These are phyloP conservation scores for Gnathonemus echidnorhynchus DNA, from an alignment of 2,113 vertebrate genomes.

Conservation along the genomic window DNA sequence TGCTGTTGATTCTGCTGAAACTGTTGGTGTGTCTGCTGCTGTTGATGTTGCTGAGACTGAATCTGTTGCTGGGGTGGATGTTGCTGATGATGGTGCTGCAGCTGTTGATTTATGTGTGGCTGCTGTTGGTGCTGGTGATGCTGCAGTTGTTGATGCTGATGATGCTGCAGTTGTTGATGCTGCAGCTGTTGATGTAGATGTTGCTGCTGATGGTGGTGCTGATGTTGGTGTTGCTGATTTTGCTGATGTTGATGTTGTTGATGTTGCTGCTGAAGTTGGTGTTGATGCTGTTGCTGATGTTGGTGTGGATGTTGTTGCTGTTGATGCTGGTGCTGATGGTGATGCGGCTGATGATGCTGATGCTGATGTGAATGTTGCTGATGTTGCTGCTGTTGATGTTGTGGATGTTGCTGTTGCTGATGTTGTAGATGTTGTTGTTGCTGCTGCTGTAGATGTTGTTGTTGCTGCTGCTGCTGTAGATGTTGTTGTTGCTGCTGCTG, in stretches of 20 bases:
- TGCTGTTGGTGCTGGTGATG: conserved; percentile 13
- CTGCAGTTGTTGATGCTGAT: conserved; percentile 31
- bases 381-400: conserved; percentile 29
- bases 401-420: conserved; percentile 38
- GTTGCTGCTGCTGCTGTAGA: conserved; percentile 13
- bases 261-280: conserved; percentile 26
- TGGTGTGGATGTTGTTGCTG: conserved; percentile 52
- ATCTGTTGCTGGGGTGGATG: conserved; percentile 10
- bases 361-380: conserved; percentile 53
- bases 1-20: conserved; percentile 22
- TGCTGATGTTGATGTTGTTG: conserved; percentile 36
- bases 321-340: conserved; percentile 31
- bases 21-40: conserved; percentile 14
- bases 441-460: conserved; percentile 21
- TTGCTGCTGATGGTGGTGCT: conserved; percentile 2
- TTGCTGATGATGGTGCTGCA: conserved; percentile 11
- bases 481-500: conserved; percentile 36
- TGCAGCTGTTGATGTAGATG: conserved; percentile 41
- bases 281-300: conserved; percentile 37
- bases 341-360: conserved; percentile 35
- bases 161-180: conserved; percentile 19
- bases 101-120: not conserved
- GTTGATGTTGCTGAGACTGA: conserved; percentile 7
- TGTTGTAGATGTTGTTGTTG: conserved; percentile 41
- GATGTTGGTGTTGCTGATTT: not conserved